A percentile compares a stretch with the other conserved stretches of the same genome.
These are phyloP conservation scores for Drosophila tani DNA, from an alignment of 1,140 invertebrate genomes.

Conservation along the genomic window DNA sequence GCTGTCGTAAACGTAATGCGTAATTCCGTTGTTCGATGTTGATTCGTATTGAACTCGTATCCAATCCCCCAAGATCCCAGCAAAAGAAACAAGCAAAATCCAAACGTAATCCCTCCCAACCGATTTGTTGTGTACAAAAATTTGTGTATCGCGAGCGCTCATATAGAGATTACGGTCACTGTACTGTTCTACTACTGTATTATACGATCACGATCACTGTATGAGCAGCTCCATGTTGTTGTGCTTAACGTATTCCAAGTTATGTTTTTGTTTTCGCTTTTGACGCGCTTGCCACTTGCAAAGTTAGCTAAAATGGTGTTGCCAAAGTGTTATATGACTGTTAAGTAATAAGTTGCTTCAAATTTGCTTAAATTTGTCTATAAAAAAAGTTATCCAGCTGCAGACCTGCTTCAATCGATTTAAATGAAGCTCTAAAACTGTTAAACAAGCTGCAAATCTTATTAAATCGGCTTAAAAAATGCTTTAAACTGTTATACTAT, in stretches of 20 bases:
- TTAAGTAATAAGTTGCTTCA: background rate
- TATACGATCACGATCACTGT: constrained; percentile 36
- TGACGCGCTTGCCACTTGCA: constrained; percentile 38
- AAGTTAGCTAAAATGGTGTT: constrained; percentile 26
- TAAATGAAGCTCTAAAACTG: background rate
- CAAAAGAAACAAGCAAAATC: constrained; percentile 42
- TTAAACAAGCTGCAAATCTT: background rate
- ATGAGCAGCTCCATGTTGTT: constrained; percentile 63
- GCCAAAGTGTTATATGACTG: background rate
- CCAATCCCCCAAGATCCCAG: constrained; percentile 38
- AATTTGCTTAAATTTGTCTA: background rate
- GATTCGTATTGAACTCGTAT: constrained; percentile 49
- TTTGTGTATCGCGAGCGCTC: constrained; percentile 34
- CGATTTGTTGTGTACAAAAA: constrained; percentile 54
- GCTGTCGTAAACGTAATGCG: constrained; percentile 73
- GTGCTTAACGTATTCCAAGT: constrained; percentile 79
- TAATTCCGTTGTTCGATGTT: constrained; percentile 72
- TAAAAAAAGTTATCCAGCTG: background rate
- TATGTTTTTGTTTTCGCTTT: constrained; percentile 59
- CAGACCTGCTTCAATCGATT: background rate
- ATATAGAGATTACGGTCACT: constrained; percentile 8
- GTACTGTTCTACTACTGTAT: constrained; percentile 26
- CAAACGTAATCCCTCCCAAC: constrained; percentile 18
- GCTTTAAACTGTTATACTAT: background rate
- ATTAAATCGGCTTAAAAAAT: background rate